These are phyloP conservation scores for Tadarida brasiliensis DNA, from an alignment of 2,797 vertebrate species.

Conservation along the genomic window DNA sequence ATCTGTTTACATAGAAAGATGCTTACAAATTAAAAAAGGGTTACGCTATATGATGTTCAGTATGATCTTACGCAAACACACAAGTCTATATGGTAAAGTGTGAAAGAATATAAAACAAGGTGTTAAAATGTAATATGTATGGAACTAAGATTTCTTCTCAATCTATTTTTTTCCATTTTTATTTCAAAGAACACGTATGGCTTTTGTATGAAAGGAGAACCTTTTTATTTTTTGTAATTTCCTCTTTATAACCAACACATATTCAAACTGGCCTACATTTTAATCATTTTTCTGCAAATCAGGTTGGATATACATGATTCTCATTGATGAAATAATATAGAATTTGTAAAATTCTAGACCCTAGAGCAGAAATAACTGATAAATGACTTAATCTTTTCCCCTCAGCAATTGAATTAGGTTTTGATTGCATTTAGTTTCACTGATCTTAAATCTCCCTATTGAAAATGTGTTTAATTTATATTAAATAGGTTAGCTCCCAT, in stretches of 20 bases:
- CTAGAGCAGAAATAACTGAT: background rate
- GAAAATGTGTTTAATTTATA: slow-evolving; percentile 12
- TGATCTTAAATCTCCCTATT: background rate
- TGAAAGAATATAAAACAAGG: background rate
- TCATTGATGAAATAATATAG: background rate
- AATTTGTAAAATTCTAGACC: background rate
- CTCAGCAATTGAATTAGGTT: background rate
- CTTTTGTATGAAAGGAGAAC: background rate
- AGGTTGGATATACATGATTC: background rate
- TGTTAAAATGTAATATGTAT: background rate
- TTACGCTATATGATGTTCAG: background rate
- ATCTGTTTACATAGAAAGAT: background rate
- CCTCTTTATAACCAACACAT: background rate
- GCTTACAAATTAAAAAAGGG: background rate
- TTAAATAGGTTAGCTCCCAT: background rate
- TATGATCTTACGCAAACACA: background rate
- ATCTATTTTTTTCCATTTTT: background rate
- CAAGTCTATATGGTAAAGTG: background rate
- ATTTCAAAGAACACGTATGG: background rate
- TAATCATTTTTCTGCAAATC: background rate
- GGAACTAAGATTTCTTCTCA: background rate
- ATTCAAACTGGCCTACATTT: background rate
- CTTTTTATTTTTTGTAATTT: background rate
- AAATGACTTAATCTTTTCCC: background rate
- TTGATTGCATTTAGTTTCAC: background rate